Base-by-base conservation (phyloP, 2,797 vertebrate genomes). In the Gobio occitaniae region DNA sequence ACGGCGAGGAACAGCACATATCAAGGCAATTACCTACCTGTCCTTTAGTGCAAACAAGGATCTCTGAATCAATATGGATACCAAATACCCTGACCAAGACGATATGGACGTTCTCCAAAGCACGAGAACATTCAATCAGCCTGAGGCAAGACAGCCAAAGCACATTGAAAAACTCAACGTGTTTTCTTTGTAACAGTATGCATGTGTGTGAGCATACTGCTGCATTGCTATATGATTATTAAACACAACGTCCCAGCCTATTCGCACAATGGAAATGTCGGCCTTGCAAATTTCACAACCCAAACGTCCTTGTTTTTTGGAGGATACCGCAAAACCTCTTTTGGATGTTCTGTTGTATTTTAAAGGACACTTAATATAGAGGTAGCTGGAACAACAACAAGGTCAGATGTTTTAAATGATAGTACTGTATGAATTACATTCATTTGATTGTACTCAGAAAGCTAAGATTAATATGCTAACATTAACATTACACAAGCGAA, bases 21-120 rank as follows among this genome's bases (percentile, higher is more conserved):
- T 90, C 90, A 92, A 90, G 92, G 90, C 93, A 95, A 95, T 95
- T 92, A 94, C 91, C 83, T 87, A 92, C 90, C 93, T 93, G 93
- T 94, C 93, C 91, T 94, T 89, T 88, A 63, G 84, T 82, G 90
- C 88, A 94, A 95, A 95, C 92, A 94, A 91, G 92, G 89, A 90
- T 87, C 87, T 85, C 63, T 68, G 89, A 89, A 94, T 95, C 94
- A 92, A 95, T 95, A 94, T 90, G 88, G 92, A 94, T 92, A 95
- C 94, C 93, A 93, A 94, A 94, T 92, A 93, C 87, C 80, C 84
- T 61, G 63, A 66, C 86, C 72, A 82, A 90, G 87, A 72, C 36
- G 56, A 65, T 38, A 84, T 83, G 82, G 80, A 79, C 54, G 21
- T 44, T 56, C 59, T 86, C 82, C 80, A 83, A 72, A 87, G 78